Conservation (phyloP, 2,888 invertebrate species). For the Odontomyia ornata region DNA sequence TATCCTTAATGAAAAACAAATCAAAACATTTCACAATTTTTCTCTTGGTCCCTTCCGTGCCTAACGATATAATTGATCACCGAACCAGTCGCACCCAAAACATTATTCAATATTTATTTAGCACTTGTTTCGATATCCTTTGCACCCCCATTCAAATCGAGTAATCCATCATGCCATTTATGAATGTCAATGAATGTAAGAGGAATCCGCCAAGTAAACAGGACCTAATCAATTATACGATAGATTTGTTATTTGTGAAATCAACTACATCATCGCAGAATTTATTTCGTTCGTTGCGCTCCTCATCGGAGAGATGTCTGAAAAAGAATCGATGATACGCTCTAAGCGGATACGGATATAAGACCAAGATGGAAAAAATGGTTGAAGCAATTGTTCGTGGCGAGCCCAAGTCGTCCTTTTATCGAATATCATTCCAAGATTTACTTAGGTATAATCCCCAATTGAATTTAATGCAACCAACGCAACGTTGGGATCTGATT, state of each 20-base stretch:
- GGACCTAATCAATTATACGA: slow-evolving; percentile 40
- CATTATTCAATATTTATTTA: slow-evolving; percentile 27
- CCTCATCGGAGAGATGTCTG: neutral
- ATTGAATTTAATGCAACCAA: slow-evolving; percentile 33
- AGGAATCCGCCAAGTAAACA: slow-evolving; percentile 33
- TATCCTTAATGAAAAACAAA: too few species aligned
- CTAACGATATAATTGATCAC: slow-evolving; percentile 17
- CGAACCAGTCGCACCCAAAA: slow-evolving; percentile 21
- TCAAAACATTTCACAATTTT: too few species aligned
- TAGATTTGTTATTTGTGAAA: slow-evolving; percentile 33
- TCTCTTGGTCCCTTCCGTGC: too few species aligned
- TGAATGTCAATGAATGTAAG: slow-evolving; percentile 39
- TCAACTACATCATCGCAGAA: slow-evolving; percentile 31
- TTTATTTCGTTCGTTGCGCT: neutral
- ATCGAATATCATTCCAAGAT: slow-evolving; percentile 47
- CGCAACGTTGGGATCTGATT: too few species aligned
- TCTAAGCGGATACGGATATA: neutral
- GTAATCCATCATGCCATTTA: slow-evolving; percentile 36
- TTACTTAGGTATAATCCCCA: slow-evolving; percentile 44
- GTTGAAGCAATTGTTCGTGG: slow-evolving; percentile 26
- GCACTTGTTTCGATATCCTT: slow-evolving; percentile 17
- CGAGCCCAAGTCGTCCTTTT: slow-evolving; percentile 2
- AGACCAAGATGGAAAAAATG: neutral
- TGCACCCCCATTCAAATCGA: neutral
- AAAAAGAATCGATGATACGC: neutral